Conservation (phyloP, 2,888 invertebrate genomes). For the Tridacna crocea region DNA sequence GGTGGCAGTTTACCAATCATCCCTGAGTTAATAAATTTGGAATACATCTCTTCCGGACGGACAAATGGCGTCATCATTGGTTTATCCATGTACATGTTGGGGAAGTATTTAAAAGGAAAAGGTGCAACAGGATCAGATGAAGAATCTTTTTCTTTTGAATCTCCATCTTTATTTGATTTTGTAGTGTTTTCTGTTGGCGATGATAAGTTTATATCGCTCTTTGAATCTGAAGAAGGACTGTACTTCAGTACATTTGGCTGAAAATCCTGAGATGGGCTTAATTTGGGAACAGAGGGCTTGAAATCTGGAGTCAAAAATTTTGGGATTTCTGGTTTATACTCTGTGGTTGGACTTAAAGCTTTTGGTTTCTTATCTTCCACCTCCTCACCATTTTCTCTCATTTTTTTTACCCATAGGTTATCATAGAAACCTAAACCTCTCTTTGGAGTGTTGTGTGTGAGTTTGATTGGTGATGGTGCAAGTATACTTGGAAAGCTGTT, state of each 20-base stretch:
- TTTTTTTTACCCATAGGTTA: slow-evolving; percentile 73
- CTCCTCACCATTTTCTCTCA: slow-evolving; percentile 72
- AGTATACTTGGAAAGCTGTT: slow-evolving; percentile 57
- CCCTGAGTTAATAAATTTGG: slow-evolving; percentile 62
- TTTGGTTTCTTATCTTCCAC: slow-evolving; percentile 57
- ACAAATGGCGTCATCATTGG: slow-evolving; percentile 65
- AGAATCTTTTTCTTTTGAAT: slow-evolving; percentile 34
- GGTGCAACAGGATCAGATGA: slow-evolving; percentile 47
- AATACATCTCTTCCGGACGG: slow-evolving; percentile 65
- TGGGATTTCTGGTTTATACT: slow-evolving; percentile 29
- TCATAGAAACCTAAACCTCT: slow-evolving; percentile 70
- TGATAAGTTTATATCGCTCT: slow-evolving; percentile 46
- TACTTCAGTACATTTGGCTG: slow-evolving; percentile 39
- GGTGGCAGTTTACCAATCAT: slow-evolving; percentile 59
- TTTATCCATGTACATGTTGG: slow-evolving; percentile 67
- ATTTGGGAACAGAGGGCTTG: slow-evolving; percentile 56
- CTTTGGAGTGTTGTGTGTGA: slow-evolving; percentile 69
- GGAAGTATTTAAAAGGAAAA: slow-evolving; percentile 62
- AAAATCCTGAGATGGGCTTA: slow-evolving; percentile 39
- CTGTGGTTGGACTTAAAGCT: slow-evolving; percentile 22
- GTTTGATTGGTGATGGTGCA: slow-evolving; percentile 63
- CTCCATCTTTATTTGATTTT: slow-evolving; percentile 42
- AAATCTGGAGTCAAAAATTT: slow-evolving; percentile 33
- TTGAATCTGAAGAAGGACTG: slow-evolving; percentile 36
- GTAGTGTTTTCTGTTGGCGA: slow-evolving; percentile 47